These are phyloP conservation scores for Pteruthius melanotis DNA, from an alignment of 2,113 vertebrate genomes.

Conservation along the genomic window DNA sequence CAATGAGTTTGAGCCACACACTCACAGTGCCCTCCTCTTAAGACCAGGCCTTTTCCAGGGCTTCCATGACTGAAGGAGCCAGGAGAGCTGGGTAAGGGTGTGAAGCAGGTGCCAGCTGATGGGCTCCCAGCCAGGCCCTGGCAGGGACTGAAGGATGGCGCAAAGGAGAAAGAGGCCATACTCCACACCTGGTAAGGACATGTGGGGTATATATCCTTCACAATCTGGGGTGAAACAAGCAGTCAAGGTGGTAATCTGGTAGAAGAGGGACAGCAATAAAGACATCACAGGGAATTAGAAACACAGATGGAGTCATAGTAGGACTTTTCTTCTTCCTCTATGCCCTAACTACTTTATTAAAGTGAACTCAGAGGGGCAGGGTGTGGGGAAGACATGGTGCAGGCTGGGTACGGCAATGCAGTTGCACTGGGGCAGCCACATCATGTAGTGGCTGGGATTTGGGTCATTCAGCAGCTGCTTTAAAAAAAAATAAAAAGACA, in stretches of 20 bases:
- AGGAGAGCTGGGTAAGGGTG: background rate
- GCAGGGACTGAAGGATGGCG: background rate
- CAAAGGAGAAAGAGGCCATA: background rate
- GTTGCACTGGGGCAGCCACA: background rate
- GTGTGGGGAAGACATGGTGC: rapidly evolving
- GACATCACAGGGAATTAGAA: background rate
- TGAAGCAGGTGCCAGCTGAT: background rate
- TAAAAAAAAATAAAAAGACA: background rate
- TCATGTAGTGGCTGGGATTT: background rate
- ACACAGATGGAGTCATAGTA: background rate
- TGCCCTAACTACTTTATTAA: background rate
- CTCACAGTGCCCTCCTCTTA: background rate
- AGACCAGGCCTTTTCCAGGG: background rate
- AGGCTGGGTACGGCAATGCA: background rate
- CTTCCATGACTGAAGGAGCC: background rate
- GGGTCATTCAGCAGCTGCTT: constrained; percentile 7
- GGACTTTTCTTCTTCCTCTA: background rate
- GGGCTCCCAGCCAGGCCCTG: background rate
- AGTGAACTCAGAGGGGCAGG: background rate
- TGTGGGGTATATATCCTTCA: background rate
- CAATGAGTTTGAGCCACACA: background rate
- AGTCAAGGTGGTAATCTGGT: background rate
- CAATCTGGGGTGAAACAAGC: background rate
- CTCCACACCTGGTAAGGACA: background rate
- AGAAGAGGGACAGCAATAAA: background rate